phyloP scores from a whole-genome alignment of 1,140 invertebrate genomes.

The Planococcus citri region DNA sequence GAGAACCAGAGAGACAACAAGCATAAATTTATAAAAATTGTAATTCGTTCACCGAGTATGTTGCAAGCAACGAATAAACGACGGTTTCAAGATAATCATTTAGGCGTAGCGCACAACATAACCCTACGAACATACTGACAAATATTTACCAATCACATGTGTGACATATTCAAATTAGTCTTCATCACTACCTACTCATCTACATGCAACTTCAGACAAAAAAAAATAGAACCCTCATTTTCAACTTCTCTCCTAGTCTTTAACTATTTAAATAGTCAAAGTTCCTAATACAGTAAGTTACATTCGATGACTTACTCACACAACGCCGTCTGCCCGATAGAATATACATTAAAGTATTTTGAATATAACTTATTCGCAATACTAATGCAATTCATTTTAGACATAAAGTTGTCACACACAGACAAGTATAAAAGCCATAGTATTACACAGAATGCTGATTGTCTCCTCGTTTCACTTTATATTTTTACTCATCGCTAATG shows the following conservation, averaged over 20 bases:
- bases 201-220: not conserved
- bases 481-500: not conserved
- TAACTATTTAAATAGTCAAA: no score
- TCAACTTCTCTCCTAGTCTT: no score
- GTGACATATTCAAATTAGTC: conserved; percentile 12
- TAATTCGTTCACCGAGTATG: not conserved
- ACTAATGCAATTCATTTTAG: not conserved
- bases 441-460: conserved; percentile 1
- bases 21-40: conserved; percentile 9
- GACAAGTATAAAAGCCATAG: conserved; percentile 4
- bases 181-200: no score
- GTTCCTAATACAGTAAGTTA: no score
- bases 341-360: not conserved
- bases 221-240: no score
- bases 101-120: conserved; percentile 5
- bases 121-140: not conserved
- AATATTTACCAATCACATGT: conserved; percentile 6
- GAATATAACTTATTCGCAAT: not conserved
- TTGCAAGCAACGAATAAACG: not conserved
- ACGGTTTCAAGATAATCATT: not conserved
- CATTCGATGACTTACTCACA: no score
- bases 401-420: conserved; percentile 5
- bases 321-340: no score
- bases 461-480: conserved; percentile 7
- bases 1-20: conserved; percentile 16